These are phyloP conservation scores for Pteropus alecto DNA, from an alignment of 2,113 vertebrate species.

Conservation along the genomic window DNA sequence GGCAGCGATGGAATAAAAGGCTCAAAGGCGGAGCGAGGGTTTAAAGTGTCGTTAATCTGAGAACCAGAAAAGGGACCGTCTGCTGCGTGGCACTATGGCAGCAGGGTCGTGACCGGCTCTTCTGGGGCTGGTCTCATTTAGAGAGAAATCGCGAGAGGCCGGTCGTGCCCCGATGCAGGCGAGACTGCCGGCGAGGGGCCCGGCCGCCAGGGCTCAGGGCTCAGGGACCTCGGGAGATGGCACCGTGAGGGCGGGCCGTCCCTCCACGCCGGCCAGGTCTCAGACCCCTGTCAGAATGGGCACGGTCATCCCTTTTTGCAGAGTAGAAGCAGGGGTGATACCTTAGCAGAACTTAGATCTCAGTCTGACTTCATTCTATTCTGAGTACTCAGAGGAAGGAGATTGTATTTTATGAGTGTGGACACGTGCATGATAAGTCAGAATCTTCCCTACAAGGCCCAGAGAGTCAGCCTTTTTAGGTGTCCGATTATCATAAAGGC, in stretches of 20 bases:
- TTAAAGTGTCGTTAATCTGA: neutral
- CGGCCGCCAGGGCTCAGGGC: too few species aligned
- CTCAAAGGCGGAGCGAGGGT: neutral
- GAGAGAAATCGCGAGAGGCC: neutral
- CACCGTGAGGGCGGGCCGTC: neutral
- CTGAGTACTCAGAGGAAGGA: neutral
- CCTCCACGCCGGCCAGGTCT: neutral
- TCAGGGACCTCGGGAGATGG: neutral
- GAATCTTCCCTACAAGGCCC: neutral
- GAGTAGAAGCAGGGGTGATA: neutral
- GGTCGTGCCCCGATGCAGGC: neutral
- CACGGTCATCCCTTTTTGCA: neutral
- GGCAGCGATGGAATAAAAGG: neutral
- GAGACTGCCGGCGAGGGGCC: neutral
- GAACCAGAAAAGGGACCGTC: neutral
- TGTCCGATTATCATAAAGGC: neutral
- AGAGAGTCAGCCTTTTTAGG: neutral
- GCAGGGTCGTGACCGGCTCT: too few species aligned
- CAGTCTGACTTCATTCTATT: neutral
- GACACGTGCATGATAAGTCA: too few species aligned
- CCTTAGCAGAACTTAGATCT: neutral
- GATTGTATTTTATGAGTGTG: neutral
- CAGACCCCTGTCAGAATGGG: too few species aligned
- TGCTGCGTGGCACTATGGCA: neutral
- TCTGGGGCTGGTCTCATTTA: neutral